Conservation (phyloP, 2,888 invertebrate genomes). For the Mythimna lalbum region DNA sequence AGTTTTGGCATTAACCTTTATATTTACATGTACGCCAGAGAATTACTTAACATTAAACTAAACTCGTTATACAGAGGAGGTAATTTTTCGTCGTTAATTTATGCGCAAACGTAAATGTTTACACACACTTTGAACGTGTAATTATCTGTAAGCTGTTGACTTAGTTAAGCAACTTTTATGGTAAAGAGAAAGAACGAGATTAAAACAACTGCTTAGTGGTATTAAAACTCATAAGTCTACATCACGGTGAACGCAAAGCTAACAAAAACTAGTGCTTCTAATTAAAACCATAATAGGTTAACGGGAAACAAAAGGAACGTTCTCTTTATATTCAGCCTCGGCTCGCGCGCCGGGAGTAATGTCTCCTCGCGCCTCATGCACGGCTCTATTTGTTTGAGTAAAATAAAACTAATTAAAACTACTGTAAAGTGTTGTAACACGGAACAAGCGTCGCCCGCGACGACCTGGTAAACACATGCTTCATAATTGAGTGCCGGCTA, state of each 20-base stretch:
- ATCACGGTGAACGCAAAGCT: slow-evolving; percentile 3
- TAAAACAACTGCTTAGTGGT: background rate
- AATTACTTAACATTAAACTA: slow-evolving; percentile 42
- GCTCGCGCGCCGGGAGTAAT: slow-evolving; percentile 25
- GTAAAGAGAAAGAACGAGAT: background rate
- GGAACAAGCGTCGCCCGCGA: slow-evolving; percentile 29
- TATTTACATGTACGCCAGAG: slow-evolving; percentile 33
- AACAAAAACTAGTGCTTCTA: slow-evolving; percentile 43
- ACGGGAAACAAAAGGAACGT: slow-evolving; percentile 44
- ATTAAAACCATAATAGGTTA: slow-evolving; percentile 53
- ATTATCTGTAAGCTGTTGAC: slow-evolving; percentile 4
- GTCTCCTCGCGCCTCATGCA: slow-evolving; percentile 32
- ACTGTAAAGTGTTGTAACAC: slow-evolving; percentile 33
- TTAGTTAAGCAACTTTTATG: background rate
- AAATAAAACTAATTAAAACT: slow-evolving; percentile 63
- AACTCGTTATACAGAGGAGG: slow-evolving; percentile 12
- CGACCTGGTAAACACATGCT: slow-evolving; percentile 49
- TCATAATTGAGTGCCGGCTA: slow-evolving; percentile 56
- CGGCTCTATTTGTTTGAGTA: slow-evolving; percentile 44
- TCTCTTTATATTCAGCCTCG: slow-evolving; percentile 34
- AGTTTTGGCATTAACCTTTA: slow-evolving; percentile 52
- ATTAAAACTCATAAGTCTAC: slow-evolving; percentile 17
- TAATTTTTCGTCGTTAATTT: slow-evolving; percentile 39
- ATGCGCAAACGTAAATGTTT: slow-evolving; percentile 15
- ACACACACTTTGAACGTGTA: background rate